Evolutionary conservation across 2,113 vertebrate species (phyloP), one percentile per base, ranked within the genome.

Genomic region (Camelus bactrianus): DNA sequence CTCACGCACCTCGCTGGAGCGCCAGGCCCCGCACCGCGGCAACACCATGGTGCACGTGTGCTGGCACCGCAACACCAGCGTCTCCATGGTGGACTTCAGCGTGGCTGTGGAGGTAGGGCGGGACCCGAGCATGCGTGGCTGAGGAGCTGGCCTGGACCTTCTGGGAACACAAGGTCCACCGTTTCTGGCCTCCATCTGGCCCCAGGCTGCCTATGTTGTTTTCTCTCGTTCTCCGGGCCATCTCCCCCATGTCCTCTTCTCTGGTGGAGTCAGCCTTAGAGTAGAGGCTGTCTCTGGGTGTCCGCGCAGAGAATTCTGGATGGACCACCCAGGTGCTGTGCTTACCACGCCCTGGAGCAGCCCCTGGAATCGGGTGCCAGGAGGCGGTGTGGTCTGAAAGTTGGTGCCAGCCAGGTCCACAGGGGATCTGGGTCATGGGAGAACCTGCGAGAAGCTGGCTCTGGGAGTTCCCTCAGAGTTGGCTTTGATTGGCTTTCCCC

Each of bases 41-140:
- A 99, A 99, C 99, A 99, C 99, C 95, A 99, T 99, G 98, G 99
- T 99, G 98, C 99, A 99, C 90, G 99, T 99, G 98, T 99, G 99
- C 98, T 99, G 99, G 99, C 99, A 99, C 98, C 99, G 99, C 98
- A 99, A 99, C 98, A 99, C 99, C 99, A 99, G 99, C 83, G 99
- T 99, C 98, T 99, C 99, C 98, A 99, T 99, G 99, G 98, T 99
- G 99, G 99, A 99, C 99, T 99, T 99, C 99, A 99, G 99, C 98
- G 94, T 99, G 98, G 99, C 99, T 30, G 99, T 99, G 98, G 99
- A 99, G 99, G 99, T 99, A 99, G 42, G n/a, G 77, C 48, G 0
- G 1, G 35, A 15, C 10, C 24, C n/a, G 15, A 10, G 14, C 19
- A 1, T 22, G 17, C 2, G 2, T 0, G 26, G 38, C 38, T 42